Evolutionary conservation across 2,797 vertebrate species (phyloP), one percentile per base, ranked within the genome.

Genomic region (Apogon talboti): DNA sequence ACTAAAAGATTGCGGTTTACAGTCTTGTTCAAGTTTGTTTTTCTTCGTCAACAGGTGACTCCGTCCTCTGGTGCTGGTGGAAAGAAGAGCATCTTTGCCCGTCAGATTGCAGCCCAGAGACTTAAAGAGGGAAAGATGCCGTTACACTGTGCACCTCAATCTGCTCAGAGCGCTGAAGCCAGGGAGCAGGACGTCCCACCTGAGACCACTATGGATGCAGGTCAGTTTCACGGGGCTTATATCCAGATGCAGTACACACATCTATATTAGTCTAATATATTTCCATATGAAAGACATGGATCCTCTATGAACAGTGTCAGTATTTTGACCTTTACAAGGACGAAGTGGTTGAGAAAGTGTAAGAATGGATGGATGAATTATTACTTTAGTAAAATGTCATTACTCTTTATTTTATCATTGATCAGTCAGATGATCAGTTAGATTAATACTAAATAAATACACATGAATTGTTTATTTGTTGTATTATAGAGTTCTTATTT

Each of bases 1-100:
- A 7, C 47, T 11, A 58, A 44, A 24, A 19, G 1, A 21, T 24
- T n/a, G 6, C 14, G 4, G 6, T 45, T 41, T 44, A 2, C 1
- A 8, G 62, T 40, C 0, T 47, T 49, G 28, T 47, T 40, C 2
- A 24, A 18, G 1, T 19, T 1, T 11, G 40, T 28, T 65, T 11
- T 7, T 74, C 14, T 6, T 40, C 52, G 6, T 7, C 5, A 46
- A 11, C 59, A 86, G 89, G 69, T 54, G 16, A 76, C 78, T 24
- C 56, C 52, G 53, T 74, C 78, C 3, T 71, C 67, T 19, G 45
- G n/a, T 44, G 3, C 79, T 41, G 88, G 86, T 84, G 93, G 86
- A 53, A 96, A 87, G 81, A 96, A 89, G 88, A 99, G 97, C 71
- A 96, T 99, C 87, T 99, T 99, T 92, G 96, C 97, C 13, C 93